These are phyloP conservation scores for Erannis defoliaria DNA, from an alignment of 2,888 invertebrate species.

Conservation along the genomic window DNA sequence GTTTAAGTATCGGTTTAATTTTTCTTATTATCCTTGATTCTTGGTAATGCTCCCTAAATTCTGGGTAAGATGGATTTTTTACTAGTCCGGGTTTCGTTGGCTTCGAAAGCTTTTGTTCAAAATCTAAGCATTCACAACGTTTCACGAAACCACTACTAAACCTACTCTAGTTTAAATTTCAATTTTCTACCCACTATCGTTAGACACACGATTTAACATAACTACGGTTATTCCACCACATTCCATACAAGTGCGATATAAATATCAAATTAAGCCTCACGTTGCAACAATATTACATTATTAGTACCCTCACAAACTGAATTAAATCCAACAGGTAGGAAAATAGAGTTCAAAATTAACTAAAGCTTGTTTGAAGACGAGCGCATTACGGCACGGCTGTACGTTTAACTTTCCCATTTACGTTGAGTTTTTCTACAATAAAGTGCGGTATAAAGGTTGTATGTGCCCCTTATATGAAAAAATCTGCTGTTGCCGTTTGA, in stretches of 20 bases:
- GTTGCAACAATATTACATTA: slow-evolving; percentile 34
- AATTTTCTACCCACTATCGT: slow-evolving; percentile 14
- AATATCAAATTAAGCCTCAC: slow-evolving; percentile 33
- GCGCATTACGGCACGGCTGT: slow-evolving; percentile 50
- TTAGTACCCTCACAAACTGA: slow-evolving; percentile 9
- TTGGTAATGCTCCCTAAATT: too few species aligned
- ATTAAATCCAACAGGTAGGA: slow-evolving; percentile 10
- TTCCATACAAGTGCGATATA: slow-evolving; percentile 27
- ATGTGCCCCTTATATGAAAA: slow-evolving; percentile 66
- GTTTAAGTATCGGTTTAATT: too few species aligned
- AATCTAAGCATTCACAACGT: neutral
- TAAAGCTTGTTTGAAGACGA: slow-evolving; percentile 45
- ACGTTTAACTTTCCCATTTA: slow-evolving; percentile 64
- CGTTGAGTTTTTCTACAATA: slow-evolving; percentile 57
- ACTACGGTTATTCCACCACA: slow-evolving; percentile 22
- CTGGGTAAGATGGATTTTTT: too few species aligned
- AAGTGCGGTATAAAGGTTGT: slow-evolving; percentile 57
- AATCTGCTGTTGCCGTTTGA: slow-evolving; percentile 65
- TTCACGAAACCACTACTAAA: neutral
- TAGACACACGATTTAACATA: slow-evolving; percentile 21
- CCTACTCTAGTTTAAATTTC: neutral
- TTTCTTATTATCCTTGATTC: too few species aligned
- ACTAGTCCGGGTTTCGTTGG: too few species aligned
- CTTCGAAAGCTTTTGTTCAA: too few species aligned
- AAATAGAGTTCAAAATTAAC: slow-evolving; percentile 26